phyloP scores from a whole-genome alignment of 2,113 vertebrate species.

The Spilogale gracilis region DNA sequence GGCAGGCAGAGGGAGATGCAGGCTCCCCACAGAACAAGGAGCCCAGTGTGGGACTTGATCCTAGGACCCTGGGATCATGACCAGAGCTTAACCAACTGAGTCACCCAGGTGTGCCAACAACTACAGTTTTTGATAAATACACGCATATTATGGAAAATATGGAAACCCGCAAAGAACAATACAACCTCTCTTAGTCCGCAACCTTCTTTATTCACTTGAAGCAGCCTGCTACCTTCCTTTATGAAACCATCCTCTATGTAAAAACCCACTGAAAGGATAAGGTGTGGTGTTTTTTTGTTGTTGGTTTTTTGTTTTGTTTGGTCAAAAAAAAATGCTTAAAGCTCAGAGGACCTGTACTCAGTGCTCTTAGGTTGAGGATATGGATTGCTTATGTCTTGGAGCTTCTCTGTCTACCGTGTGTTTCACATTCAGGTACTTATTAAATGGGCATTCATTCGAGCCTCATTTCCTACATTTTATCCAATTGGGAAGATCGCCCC shows the following conservation, averaged over 20 bases:
- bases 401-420: background rate
- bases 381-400: slow-evolving; percentile 59
- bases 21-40: background rate
- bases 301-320: background rate
- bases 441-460: slow-evolving; percentile 48
- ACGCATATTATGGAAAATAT: background rate
- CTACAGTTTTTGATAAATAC: slow-evolving; percentile 9
- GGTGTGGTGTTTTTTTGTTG: background rate
- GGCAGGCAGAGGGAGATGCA: background rate
- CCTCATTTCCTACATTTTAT: background rate
- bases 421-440: slow-evolving; percentile 8
- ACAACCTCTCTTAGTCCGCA: background rate
- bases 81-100: background rate
- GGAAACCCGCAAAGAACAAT: background rate
- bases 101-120: background rate
- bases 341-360: background rate
- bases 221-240: background rate
- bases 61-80: background rate
- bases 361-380: background rate
- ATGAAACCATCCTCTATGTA: slow-evolving; percentile 9
- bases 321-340: background rate
- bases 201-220: background rate
- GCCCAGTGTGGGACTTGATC: background rate
- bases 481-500: background rate
- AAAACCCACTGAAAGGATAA: background rate